Evolutionary conservation across 1,140 invertebrate genomes (phyloP), one percentile per base, ranked within the genome.

Genomic region (Battus philenor): DNA sequence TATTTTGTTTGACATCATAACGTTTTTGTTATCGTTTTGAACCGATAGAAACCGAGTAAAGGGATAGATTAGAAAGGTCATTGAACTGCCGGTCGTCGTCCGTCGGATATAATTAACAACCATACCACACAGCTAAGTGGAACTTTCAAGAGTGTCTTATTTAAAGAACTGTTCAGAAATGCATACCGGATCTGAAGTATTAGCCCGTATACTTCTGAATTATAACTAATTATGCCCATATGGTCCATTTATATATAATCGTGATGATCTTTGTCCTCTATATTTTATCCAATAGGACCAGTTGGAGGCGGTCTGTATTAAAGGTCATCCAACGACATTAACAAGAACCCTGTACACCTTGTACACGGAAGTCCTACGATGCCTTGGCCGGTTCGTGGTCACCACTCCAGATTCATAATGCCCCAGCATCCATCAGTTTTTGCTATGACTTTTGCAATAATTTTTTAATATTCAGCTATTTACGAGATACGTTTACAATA

Each of bases 61-160:
- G 46, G 33, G 36, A 47, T 53, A 64, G 65, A 72, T 72, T 62
- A 64, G 16, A 27, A 46, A 22, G 65, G 53, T 30, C 58, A 46
- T 46, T 48, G 68, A 68, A 51, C 68, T 49, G 10, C 30, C 44
- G 56, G 54, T 54, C 59, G 59, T 22, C 48, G 60, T 30, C 54
- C 62, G 54, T 36, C 27, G 50, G 49, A 44, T 71, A 62, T 66
- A 73, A 73, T 74, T 74, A 72, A 43, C 61, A 43, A 36, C 53
- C 50, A 58, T 62, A 47, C 68, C 53, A 63, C 60, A 41, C 46
- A 29, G 20, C 47, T 24, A 46, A 50, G 38, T 61, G 59, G 53
- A n/a, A 68, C 38, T 41, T 24, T 41, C 50, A 43, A 41, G 39
- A 50, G 62, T 52, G 56, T 54, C 54, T 32, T 51, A 46, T 47